Conservation (phyloP, 2,797 vertebrate genomes). For the Hydrocynus forskahlii region DNA sequence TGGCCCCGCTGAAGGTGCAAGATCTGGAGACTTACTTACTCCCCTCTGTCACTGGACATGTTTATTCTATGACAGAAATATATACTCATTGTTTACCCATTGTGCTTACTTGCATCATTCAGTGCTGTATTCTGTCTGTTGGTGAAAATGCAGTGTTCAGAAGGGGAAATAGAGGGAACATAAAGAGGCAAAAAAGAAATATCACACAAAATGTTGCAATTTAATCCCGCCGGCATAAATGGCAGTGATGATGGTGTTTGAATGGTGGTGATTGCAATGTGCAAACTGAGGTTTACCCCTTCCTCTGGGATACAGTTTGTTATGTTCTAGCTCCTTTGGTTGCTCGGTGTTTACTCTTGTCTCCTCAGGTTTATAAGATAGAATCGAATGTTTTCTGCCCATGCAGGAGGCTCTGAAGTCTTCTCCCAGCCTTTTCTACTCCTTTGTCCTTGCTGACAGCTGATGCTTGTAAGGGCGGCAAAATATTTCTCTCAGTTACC, state of each 20-base stretch:
- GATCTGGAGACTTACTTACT: neutral
- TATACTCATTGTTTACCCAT: neutral
- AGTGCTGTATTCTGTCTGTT: neutral
- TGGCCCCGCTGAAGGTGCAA: neutral
- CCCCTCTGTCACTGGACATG: neutral
- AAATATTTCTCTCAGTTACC: constrained; percentile 75
- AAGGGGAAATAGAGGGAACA: constrained; percentile 1
- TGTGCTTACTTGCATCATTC: neutral
- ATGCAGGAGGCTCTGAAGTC: constrained; percentile 54
- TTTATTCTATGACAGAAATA: neutral
- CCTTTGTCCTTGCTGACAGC: constrained; percentile 60
- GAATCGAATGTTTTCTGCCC: constrained; percentile 65
- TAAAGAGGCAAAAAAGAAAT: neutral
- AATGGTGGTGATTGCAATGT: neutral
- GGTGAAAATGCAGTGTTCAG: neutral
- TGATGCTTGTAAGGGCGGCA: constrained; percentile 69
- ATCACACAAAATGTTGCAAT: neutral
- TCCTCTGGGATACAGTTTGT: constrained; percentile 64
- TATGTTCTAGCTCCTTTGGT: constrained; percentile 64
- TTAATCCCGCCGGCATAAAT: neutral
- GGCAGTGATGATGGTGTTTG: neutral
- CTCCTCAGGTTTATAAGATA: constrained; percentile 72
- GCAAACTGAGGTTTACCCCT: constrained; percentile 56
- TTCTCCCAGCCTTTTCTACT: constrained; percentile 64
- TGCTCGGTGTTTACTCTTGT: constrained; percentile 71